Base-by-base conservation (phyloP, 2,113 vertebrate species). In the Phrynosoma blainvillii region DNA sequence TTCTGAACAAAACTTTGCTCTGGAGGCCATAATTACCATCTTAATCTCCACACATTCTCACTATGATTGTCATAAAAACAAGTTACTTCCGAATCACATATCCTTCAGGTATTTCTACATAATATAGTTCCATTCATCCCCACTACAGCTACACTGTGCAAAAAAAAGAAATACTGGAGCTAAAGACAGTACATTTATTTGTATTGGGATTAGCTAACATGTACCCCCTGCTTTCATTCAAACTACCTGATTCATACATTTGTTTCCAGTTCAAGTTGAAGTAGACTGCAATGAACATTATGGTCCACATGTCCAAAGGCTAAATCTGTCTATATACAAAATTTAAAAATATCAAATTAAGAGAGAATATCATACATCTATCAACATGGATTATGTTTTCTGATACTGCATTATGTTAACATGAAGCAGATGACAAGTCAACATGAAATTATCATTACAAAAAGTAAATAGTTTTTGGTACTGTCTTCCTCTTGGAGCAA, bases 371-470 rank as follows among this genome's bases (percentile, higher is more conserved):
- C 65, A 83, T 71, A 54, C 23, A 73, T 18, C 47, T 27, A 47
- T n/a, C n/a, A 84, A 59, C 36, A 4, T 21, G 27, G 6, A 47
- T 1, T 83, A 56, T 70, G 12, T 54, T 77, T 18, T 52, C 7
- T 54, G 7, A 52, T 27, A 3, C 66, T 18, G 2, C n/a, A 10
- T 36, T n/a, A 82, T 20, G n/a, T 59, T 25, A 73, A 54, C 18
- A 32, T 73, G 13, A 32, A 21, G 27, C 56, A 18, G 30, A 21
- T 76, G 40, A 32, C 6, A 47, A 18, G 40, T 74, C 27, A 79
- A 79, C 21, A 79, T 70, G 5, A 20, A 52, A 79, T 71, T 42
- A 56, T 71, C 14, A 30, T 36, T 92, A 93, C 59, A 91, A 90
- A 94, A 92, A 88, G 77, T 78, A 18, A 92, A 86, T 78, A 0